Evolutionary conservation across 2,888 invertebrate genomes (phyloP).

Genomic region (Imbricaverruca yamaguchii): DNA sequence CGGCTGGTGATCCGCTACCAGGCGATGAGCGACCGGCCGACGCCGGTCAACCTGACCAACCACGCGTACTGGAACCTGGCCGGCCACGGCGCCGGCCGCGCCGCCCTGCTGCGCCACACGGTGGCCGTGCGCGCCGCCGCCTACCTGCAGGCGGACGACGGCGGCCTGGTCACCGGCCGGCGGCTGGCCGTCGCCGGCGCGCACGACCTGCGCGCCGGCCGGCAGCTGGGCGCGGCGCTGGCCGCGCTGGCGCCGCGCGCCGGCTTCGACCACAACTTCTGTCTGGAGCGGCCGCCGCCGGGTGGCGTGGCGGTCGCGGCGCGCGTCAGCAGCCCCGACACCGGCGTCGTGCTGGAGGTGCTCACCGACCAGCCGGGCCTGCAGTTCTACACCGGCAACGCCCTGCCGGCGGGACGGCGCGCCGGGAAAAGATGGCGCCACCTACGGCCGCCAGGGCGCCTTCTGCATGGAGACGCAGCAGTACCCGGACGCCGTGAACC

Average conservation of each 20-base stretch:
- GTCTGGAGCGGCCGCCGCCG: slow-evolving; percentile 55
- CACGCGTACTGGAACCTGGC: slow-evolving; percentile 87
- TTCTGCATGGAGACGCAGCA: slow-evolving; percentile 88
- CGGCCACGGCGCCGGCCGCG: slow-evolving; percentile 54
- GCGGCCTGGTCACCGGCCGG: slow-evolving; percentile 25
- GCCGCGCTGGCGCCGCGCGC: slow-evolving; percentile 52
- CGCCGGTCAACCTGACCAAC: slow-evolving; percentile 77
- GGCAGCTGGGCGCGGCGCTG: slow-evolving; percentile 57
- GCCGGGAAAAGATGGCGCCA: slow-evolving; percentile 43
- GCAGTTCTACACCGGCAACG: slow-evolving; percentile 80
- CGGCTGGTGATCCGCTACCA: slow-evolving; percentile 65
- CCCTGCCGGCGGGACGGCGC: slow-evolving; percentile 49
- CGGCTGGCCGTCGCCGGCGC: slow-evolving; percentile 27
- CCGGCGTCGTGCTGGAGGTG: slow-evolving; percentile 63
- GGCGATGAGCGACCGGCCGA: slow-evolving; percentile 67
- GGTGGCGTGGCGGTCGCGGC: slow-evolving; percentile 56
- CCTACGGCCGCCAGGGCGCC: slow-evolving; percentile 67
- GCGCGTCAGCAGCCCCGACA: slow-evolving; percentile 38
- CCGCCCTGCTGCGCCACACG: not conserved
- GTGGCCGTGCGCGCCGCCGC: not conserved
- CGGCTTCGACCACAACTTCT: slow-evolving; percentile 78
- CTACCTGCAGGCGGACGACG: not conserved
- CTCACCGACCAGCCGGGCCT: slow-evolving; percentile 82
- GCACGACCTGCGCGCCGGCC: slow-evolving; percentile 48
- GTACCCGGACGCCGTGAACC: slow-evolving; percentile 82